Base-by-base conservation (phyloP, 2,888 invertebrate genomes). In the Lampropteryx suffumata region DNA sequence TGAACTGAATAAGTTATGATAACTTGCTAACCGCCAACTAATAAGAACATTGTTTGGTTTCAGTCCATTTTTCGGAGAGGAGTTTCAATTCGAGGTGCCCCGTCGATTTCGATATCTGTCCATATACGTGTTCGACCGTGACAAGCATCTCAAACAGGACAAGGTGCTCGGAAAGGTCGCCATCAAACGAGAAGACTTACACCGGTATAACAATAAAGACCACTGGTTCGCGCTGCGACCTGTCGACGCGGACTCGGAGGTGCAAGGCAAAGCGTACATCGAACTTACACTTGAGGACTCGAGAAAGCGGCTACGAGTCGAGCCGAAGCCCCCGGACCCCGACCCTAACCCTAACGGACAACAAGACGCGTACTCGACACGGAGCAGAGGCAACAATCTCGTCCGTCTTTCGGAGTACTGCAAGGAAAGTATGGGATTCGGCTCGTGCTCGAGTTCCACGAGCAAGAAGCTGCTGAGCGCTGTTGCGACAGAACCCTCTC, bases 31-130 rank as follows among this genome's bases (percentile, higher is more conserved):
- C 33, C 12, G 32, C 24, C 8, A 29, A 37, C 27, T 48, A 37
- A 54, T 21, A 34, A 11, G 2, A 17, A 33, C 9, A 6, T 62
- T 56, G 44, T 64, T 56, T 80, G 68, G 69, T 94, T 92, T 64
- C 83, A 95, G 95, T 80, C 97, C 97, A 62, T 97, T 97, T 86
- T 97, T 97, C 82, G 97, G 96, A 56, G 97, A 97, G 80, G 97
- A 97, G 84, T 97, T 97, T 89, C 95, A 96, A 81, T 97, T 97
- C 79, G 97, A 97, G 84, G 96, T 98, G 63, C 97, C 98, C 40
- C 92, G 97, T 69, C 93, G 95, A 82, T 98, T 98, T 89, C 94
- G 97, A 66, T 96, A 95, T 86, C 92, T 98, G 54, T 96, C 96
- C 62, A 94, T 97, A 69, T 97, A 97, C 85, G 94, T 97, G 69